A percentile compares a stretch with the other conserved stretches of the same genome.
These are phyloP conservation scores for Gallinago nigripennis DNA, from an alignment of 2,797 vertebrate species.

Conservation along the genomic window DNA sequence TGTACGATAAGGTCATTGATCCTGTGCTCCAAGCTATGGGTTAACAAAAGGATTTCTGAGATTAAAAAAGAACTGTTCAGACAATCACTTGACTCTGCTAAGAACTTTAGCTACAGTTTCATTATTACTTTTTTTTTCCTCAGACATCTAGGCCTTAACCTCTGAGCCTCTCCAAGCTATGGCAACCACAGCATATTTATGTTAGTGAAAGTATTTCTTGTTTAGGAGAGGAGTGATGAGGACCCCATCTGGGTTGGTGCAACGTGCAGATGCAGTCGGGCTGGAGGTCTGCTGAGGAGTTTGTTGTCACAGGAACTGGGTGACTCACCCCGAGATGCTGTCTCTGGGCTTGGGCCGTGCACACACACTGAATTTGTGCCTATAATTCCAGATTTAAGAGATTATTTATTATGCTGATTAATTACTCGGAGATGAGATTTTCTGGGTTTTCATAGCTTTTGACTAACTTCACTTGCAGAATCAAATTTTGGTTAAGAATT, in stretches of 20 bases:
- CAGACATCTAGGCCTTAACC: neutral
- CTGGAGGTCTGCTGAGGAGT: neutral
- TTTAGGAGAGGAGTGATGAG: neutral
- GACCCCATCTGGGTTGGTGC: neutral
- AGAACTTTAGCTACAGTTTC: neutral
- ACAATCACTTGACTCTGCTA: neutral
- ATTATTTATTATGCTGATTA: neutral
- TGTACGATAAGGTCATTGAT: neutral
- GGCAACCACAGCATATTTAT: neutral
- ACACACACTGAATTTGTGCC: neutral
- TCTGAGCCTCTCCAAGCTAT: neutral
- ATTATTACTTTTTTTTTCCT: no score
- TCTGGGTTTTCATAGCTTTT: neutral
- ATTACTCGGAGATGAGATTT: neutral
- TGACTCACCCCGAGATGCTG: neutral
- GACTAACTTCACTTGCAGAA: neutral
- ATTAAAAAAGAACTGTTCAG: neutral
- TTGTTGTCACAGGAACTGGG: neutral
- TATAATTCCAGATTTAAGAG: neutral
- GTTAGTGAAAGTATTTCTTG: accelerated
- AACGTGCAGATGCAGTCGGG: neutral
- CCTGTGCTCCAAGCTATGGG: neutral
- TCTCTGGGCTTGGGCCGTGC: neutral
- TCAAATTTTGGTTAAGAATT: neutral
- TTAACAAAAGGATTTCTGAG: neutral